phyloP scores from a whole-genome alignment of 2,797 vertebrate species.

The Sphaeramia orbicularis region DNA sequence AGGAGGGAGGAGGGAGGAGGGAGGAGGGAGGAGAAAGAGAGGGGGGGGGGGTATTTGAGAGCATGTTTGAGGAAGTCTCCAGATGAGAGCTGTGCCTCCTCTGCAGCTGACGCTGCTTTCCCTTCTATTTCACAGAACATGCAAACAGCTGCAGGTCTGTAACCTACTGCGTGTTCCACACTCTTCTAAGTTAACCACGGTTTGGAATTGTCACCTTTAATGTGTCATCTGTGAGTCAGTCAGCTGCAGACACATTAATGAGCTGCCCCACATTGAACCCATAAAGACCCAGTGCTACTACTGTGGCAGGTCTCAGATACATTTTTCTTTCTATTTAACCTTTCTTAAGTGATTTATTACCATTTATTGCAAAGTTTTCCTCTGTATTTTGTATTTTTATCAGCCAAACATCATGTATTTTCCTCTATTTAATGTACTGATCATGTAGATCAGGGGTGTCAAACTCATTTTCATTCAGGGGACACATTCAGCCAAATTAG shows the following conservation, averaged over 20 bases:
- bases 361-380: too few relatives aligned
- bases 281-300: too few relatives aligned
- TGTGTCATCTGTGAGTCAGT: conserved; percentile 21
- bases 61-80: conserved; percentile 81
- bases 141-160: conserved; percentile 34
- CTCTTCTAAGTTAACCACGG: conserved; percentile 2
- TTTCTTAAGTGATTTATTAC: too few relatives aligned
- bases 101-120: conserved; percentile 53
- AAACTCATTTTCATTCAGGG: too few relatives aligned
- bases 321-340: too few relatives aligned
- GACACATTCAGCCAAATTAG: too few relatives aligned
- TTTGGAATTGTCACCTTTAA: conserved; percentile 9
- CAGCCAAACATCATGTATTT: too few relatives aligned
- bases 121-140: conserved; percentile 49
- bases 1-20: conserved; percentile 21
- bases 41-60: conserved; percentile 38
- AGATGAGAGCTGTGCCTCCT: conserved; percentile 40
- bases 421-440: too few relatives aligned
- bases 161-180: conserved; percentile 16
- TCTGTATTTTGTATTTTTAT: too few relatives aligned
- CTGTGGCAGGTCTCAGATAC: too few relatives aligned
- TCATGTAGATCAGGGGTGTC: too few relatives aligned
- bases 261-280: conserved; percentile 7
- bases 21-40: conserved; percentile 31
- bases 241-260: conserved; percentile 15